These are phyloP conservation scores for Ormyrus nitidulus DNA, from an alignment of 2,888 invertebrate species.

Conservation along the genomic window DNA sequence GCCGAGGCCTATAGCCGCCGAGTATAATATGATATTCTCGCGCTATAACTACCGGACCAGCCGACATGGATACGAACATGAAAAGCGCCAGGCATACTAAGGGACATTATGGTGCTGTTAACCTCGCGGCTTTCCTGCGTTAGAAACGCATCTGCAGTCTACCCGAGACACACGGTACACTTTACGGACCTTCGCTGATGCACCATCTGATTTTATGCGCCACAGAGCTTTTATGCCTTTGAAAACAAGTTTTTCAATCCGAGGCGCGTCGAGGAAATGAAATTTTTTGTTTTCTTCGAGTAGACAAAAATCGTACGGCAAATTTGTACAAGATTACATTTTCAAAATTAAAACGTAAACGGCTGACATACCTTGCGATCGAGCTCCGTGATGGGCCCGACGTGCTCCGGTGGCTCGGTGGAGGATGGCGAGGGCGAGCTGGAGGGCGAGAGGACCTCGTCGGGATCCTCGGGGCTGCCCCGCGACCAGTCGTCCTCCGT, in stretches of 20 bases:
- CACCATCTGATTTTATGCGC: too few relatives aligned
- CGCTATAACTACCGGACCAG: background rate
- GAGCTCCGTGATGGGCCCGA: slow-evolving; percentile 78
- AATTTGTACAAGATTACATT: background rate
- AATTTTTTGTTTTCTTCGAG: too few relatives aligned
- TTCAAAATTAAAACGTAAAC: background rate
- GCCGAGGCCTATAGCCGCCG: background rate
- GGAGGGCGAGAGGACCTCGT: slow-evolving; percentile 75
- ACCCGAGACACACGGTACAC: too few relatives aligned
- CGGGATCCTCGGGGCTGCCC: slow-evolving; percentile 83
- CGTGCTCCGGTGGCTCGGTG: slow-evolving; percentile 71
- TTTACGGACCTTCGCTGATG: too few relatives aligned
- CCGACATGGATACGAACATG: slow-evolving; percentile 22
- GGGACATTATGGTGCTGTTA: slow-evolving; percentile 9
- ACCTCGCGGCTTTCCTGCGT: slow-evolving; percentile 1
- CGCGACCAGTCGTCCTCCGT: slow-evolving; percentile 86
- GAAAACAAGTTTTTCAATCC: too few relatives aligned
- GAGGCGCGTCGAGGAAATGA: too few relatives aligned
- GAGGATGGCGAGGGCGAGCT: slow-evolving; percentile 67
- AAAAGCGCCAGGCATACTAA: slow-evolving; percentile 12
- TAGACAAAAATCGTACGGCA: background rate
- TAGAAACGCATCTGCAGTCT: too few relatives aligned
- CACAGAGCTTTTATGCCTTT: too few relatives aligned
- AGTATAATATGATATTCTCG: slow-evolving; percentile 21
- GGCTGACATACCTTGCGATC: slow-evolving; percentile 79